These are phyloP conservation scores for Cryptosula pallasiana DNA, from an alignment of 2,888 invertebrate species.

Conservation along the genomic window DNA sequence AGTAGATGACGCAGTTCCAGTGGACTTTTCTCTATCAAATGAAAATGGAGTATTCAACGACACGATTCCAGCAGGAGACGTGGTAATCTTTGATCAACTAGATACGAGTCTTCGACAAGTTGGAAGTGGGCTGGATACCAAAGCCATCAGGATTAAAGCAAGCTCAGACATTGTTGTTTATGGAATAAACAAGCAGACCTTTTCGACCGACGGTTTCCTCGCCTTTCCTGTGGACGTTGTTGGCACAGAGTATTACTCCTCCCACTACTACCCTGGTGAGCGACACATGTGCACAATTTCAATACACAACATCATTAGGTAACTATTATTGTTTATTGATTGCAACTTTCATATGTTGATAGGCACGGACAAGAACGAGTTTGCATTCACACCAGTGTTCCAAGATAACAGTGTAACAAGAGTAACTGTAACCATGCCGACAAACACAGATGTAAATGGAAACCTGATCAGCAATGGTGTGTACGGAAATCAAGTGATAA, in stretches of 20 bases:
- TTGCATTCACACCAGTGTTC: constrained; percentile 12
- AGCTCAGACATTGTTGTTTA: neutral
- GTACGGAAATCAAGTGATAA: neutral
- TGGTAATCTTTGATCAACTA: neutral
- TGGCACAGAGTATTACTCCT: constrained; percentile 3
- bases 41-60: neutral
- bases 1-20: neutral
- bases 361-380: constrained; percentile 9
- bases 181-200: constrained; percentile 15
- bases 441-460: too few relatives aligned
- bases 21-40: neutral
- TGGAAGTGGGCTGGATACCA: constrained; percentile 4
- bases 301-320: too few relatives aligned
- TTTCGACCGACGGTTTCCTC: constrained; percentile 9
- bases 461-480: too few relatives aligned
- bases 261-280: constrained; percentile 11
- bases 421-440: neutral
- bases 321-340: too few relatives aligned
- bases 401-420: neutral
- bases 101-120: neutral
- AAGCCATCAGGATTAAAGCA: neutral
- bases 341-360: too few relatives aligned
- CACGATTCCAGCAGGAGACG: neutral
- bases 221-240: constrained; percentile 10
- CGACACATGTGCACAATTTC: too few relatives aligned